Conservation (phyloP, 2,113 vertebrate genomes). For the Leptobrachium leishanense region DNA sequence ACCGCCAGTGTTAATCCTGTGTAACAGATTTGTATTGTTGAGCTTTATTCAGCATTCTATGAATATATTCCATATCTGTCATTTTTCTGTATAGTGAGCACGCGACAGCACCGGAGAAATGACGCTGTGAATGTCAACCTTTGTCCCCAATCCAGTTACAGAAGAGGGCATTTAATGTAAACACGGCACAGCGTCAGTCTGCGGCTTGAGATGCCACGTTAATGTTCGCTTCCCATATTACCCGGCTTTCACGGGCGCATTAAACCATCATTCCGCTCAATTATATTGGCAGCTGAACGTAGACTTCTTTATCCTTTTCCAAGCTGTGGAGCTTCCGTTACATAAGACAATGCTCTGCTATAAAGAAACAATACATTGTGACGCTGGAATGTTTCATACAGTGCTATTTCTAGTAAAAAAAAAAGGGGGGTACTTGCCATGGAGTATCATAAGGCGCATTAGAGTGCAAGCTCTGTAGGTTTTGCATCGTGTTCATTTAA, state of each 20-base stretch:
- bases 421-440: too few species aligned
- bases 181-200: not conserved
- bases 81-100: too few species aligned
- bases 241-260: slow-evolving; percentile 11
- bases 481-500: too few species aligned
- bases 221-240: slow-evolving; percentile 23
- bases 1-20: too few species aligned
- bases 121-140: slow-evolving; percentile 3
- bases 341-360: not conserved
- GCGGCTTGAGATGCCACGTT: not conserved
- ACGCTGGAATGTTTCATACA: not conserved
- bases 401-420: too few species aligned
- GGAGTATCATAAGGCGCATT: too few species aligned
- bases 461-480: too few species aligned
- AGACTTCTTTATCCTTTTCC: not conserved
- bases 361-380: slow-evolving; percentile 37
- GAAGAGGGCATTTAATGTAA: slow-evolving; percentile 32
- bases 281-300: slow-evolving; percentile 20
- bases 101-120: too few species aligned
- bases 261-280: slow-evolving; percentile 23
- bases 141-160: not conserved
- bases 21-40: too few species aligned
- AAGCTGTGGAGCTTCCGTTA: slow-evolving; percentile 1
- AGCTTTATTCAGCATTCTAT: too few species aligned
- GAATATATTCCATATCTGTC: too few species aligned